A percentile compares a stretch with the other conserved stretches of the same genome.
These are phyloP conservation scores for Trachymyrmex cornetzi DNA, from an alignment of 1,140 invertebrate genomes.

Conservation along the genomic window DNA sequence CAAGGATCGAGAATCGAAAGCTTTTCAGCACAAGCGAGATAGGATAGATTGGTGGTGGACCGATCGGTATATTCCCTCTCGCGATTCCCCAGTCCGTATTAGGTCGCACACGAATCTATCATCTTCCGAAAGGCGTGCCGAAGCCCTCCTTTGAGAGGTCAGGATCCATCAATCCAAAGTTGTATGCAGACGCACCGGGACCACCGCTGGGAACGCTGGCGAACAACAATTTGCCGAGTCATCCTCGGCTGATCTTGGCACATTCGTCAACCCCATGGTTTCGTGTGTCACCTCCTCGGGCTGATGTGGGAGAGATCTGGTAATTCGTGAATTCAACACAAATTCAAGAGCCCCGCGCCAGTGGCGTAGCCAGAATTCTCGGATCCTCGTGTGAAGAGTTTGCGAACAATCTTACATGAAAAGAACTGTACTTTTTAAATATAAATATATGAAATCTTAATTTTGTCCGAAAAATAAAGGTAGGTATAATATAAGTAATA, in stretches of 20 bases:
- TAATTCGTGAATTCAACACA: conserved; percentile 8
- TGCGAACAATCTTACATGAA: neutral
- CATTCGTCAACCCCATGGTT: conserved; percentile 75
- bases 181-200: conserved; percentile 63
- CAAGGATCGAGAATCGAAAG: neutral
- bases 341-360: neutral
- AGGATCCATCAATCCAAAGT: conserved; percentile 71
- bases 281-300: conserved; percentile 52
- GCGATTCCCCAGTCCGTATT: conserved; percentile 67
- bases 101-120: conserved; percentile 67
- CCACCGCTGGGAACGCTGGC: conserved; percentile 75
- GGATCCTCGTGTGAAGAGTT: neutral
- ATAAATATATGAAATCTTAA: no score
- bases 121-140: conserved; percentile 73
- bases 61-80: conserved; percentile 10
- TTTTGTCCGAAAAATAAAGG: no score
- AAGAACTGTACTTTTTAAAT: no score
- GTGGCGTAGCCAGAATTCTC: neutral
- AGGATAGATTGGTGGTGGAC: neutral
- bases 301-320: conserved; percentile 35
- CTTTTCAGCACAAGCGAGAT: neutral
- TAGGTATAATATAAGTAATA: no score
- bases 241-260: conserved; percentile 71
- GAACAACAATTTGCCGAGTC: conserved; percentile 76
- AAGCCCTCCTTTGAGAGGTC: conserved; percentile 71